Evolutionary conservation across 2,113 vertebrate genomes (phyloP), one percentile per base, ranked within the genome.

Genomic region (Cyanocitta stelleri): DNA sequence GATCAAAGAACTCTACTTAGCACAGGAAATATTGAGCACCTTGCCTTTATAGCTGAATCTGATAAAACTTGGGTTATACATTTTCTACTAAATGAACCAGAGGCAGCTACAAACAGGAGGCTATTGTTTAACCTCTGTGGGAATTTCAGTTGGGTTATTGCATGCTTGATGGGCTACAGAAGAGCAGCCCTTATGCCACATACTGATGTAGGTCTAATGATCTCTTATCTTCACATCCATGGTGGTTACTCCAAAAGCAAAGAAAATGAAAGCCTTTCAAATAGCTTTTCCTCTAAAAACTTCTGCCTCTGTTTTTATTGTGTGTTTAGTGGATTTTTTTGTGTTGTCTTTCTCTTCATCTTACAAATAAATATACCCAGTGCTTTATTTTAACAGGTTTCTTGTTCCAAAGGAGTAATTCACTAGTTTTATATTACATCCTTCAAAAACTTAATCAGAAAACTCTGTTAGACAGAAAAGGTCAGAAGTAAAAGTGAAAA

Each of bases 1-100:
- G 94, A 96, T 96, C 91, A 90, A 96, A 96, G 94, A 91, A 83
- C 87, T 87, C 94, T 88, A 95, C 90, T 97, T 97, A 92, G 37
- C 88, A 72, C 81, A 92, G 95, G 93, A 96, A 97, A 96, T 92
- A 96, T 87, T 90, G 87, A 97, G 94, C 89, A 93, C 91, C 84
- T 90, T 32, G 9, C 91, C 93, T 90, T 95, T 92, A 87, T 68
- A 95, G 94, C 59, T 73, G 93, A 87, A 95, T 95, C 95, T 95
- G 92, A 97, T 96, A 92, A 97, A 97, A 95, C 91, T 90, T 92
- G 61, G 78, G 89, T 93, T 95, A 85, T 95, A 96, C 85, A 91
- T 95, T 96, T 96, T 97, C 93, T 85, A 87, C 86, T 93, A 94
- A 97, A 92, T 94, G 95, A 91, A 93, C 90, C 61, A 48, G 87